Percentiles rank a stretch among this genome's conserved stretches.
phyloP scores from a whole-genome alignment of 2,797 vertebrate species.

The Myotis planiceps region DNA sequence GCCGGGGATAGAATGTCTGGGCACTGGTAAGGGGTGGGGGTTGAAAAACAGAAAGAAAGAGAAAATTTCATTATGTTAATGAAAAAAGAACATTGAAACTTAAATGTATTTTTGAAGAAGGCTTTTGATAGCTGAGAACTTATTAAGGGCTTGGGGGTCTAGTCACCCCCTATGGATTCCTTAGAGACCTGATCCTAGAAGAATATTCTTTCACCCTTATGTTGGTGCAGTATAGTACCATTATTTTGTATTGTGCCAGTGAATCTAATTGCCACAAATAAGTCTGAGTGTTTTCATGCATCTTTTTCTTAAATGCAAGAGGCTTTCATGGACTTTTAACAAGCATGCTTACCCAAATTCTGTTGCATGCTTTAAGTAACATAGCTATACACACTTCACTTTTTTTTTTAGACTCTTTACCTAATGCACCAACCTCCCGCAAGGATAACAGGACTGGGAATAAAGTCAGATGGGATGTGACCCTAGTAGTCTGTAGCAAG shows the following conservation, averaged over 20 bases:
- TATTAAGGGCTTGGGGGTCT: constrained; percentile 42
- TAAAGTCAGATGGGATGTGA: constrained; percentile 56
- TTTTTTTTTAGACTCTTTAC: constrained; percentile 50
- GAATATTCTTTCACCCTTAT: constrained; percentile 75
- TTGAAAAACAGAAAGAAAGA: constrained; percentile 46
- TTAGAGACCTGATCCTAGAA: constrained; percentile 75
- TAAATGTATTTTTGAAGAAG: constrained; percentile 72
- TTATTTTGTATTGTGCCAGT: constrained; percentile 84
- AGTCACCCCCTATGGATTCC: constrained; percentile 67
- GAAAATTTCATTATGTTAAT: constrained; percentile 70
- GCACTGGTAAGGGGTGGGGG: background rate
- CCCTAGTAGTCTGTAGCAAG: constrained; percentile 61
- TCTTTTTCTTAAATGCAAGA: constrained; percentile 78
- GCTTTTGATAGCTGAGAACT: constrained; percentile 75
- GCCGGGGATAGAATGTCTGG: background rate
- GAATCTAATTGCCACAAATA: constrained; percentile 85
- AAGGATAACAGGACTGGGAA: constrained; percentile 57
- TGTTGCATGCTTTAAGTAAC: constrained; percentile 78
- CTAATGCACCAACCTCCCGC: constrained; percentile 48
- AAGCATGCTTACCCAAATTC: constrained; percentile 80
- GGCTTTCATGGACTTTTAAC: constrained; percentile 52
- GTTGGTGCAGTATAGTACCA: constrained; percentile 78
- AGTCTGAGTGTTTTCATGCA: constrained; percentile 76
- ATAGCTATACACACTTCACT: constrained; percentile 63
- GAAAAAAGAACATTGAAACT: constrained; percentile 61